Conservation (phyloP, 2,113 vertebrate species). For the Etheostoma spectabile region DNA sequence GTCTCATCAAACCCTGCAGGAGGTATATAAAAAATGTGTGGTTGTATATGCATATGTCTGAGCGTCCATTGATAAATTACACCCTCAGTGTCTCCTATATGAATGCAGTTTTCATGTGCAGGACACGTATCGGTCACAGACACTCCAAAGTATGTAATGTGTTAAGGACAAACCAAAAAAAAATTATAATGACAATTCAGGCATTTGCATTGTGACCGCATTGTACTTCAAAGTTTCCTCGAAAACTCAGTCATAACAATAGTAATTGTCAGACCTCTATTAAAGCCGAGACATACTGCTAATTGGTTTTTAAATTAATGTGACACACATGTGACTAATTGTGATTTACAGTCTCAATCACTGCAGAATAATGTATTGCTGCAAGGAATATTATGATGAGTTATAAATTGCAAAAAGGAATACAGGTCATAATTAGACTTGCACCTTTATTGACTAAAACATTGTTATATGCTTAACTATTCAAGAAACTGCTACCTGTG, state of each 20-base stretch:
- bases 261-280: background rate
- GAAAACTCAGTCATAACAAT: constrained; percentile 7
- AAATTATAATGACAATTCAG: background rate
- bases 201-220: background rate
- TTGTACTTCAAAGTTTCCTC: background rate
- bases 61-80: too few species aligned
- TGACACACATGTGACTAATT: constrained; percentile 12
- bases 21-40: constrained; percentile 20
- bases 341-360: constrained; percentile 29
- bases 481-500: background rate
- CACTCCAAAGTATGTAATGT: background rate
- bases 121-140: background rate
- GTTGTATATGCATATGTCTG: background rate
- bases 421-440: background rate
- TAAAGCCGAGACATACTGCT: background rate
- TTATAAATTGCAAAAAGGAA: background rate
- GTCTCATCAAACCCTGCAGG: constrained; percentile 11
- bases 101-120: background rate
- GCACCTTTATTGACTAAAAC: background rate
- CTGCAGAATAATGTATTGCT: background rate
- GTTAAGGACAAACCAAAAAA: background rate
- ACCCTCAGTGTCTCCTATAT: background rate
- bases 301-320: constrained; percentile 13
- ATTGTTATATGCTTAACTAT: background rate
- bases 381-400: background rate